These are phyloP conservation scores for Acleris emargana DNA, from an alignment of 2,888 invertebrate genomes.

Conservation along the genomic window DNA sequence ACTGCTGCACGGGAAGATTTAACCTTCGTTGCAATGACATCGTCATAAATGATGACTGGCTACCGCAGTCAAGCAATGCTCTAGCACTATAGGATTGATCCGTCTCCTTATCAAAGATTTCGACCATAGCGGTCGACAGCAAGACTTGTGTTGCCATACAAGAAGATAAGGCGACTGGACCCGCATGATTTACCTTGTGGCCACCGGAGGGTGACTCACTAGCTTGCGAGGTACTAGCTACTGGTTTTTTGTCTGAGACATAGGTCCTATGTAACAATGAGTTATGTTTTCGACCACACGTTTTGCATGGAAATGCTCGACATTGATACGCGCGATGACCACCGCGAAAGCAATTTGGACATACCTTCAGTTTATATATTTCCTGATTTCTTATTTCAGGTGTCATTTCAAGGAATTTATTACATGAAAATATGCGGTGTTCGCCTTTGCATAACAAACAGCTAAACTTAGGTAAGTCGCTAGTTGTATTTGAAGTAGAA, in stretches of 20 bases:
- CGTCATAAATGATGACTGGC: background rate
- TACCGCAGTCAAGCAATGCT: background rate
- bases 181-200: background rate
- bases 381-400: constrained; percentile 1
- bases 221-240: background rate
- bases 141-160: background rate
- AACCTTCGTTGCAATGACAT: background rate
- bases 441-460: constrained; percentile 4
- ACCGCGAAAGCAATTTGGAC: constrained; percentile 1
- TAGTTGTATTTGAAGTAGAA: too few relatives aligned
- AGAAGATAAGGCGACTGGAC: background rate
- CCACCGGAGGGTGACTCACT: background rate
- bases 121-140: background rate
- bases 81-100: background rate
- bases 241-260: background rate
- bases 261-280: constrained; percentile 1
- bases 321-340: background rate
- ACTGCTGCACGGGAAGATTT: background rate
- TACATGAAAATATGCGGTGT: background rate
- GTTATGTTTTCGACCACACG: background rate
- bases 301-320: background rate
- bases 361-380: constrained; percentile 3
- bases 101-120: background rate
- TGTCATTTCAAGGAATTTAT: background rate
- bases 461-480: too few relatives aligned